Percentiles rank a stretch among this genome's conserved stretches.
Conservation (phyloP, 1,140 invertebrate species). For the Neelides sp. region DNA sequence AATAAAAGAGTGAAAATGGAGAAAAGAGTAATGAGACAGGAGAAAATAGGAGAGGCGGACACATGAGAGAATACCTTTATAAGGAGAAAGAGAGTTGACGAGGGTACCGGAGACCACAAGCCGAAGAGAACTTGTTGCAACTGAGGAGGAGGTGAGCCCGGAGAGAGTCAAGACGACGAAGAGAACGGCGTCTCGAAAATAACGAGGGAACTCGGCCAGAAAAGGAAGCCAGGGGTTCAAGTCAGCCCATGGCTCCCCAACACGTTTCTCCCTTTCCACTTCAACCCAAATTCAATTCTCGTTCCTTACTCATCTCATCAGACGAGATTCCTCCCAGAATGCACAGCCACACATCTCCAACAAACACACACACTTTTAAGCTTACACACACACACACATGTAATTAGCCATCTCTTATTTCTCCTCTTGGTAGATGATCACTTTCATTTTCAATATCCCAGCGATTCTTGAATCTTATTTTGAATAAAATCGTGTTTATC, state of each 20-base stretch:
- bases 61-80: neutral
- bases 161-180: slow-evolving; percentile 11
- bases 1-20: slow-evolving; percentile 4
- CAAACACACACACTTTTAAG: too few relatives aligned
- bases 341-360: slow-evolving; percentile 1
- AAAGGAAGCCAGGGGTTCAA: slow-evolving; percentile 25
- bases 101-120: slow-evolving; percentile 27
- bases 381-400: too few relatives aligned
- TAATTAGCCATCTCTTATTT: too few relatives aligned
- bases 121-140: slow-evolving; percentile 30
- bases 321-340: slow-evolving; percentile 4
- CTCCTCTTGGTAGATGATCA: too few relatives aligned
- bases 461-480: too few relatives aligned
- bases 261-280: too few relatives aligned
- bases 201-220: slow-evolving; percentile 30
- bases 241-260: slow-evolving; percentile 5
- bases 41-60: neutral
- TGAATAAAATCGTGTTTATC: too few relatives aligned
- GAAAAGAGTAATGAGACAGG: neutral
- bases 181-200: slow-evolving; percentile 22
- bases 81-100: slow-evolving; percentile 4
- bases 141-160: slow-evolving; percentile 15
- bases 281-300: too few relatives aligned
- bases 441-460: too few relatives aligned
- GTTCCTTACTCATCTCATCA: neutral